Evolutionary conservation across 2,113 vertebrate genomes (phyloP).

Genomic region (Menura novaehollandiae): DNA sequence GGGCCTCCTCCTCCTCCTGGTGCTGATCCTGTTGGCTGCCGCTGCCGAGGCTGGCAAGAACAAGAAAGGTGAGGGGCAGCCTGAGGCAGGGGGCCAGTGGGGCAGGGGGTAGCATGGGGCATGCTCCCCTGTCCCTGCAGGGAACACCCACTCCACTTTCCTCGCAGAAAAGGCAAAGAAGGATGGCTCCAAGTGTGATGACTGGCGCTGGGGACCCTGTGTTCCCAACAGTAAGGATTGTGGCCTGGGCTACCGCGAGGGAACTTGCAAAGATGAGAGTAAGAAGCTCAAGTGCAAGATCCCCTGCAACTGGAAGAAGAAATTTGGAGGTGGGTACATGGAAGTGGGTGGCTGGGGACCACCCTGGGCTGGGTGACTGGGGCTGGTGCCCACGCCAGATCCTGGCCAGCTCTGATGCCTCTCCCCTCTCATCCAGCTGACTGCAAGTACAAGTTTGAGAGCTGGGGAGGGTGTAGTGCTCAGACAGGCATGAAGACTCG

Average conservation of each 20-base stretch:
- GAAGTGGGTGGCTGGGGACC: neutral
- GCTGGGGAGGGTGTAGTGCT: slow-evolving; percentile 85
- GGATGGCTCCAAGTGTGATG: slow-evolving; percentile 75
- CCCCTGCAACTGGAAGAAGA: slow-evolving; percentile 98
- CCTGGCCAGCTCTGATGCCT: neutral
- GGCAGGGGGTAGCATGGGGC: fast-evolving
- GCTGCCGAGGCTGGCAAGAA: slow-evolving; percentile 76
- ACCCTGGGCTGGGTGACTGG: fast-evolving
- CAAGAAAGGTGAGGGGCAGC: slow-evolving; percentile 72
- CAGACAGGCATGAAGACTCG: slow-evolving; percentile 83
- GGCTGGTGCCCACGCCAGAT: fast-evolving
- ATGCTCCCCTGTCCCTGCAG: neutral
- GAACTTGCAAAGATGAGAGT: slow-evolving; percentile 81
- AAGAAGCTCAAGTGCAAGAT: slow-evolving; percentile 87
- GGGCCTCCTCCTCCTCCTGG: slow-evolving; percentile 77
- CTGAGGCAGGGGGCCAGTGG: fast-evolving
- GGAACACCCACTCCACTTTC: neutral
- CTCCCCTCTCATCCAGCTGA: slow-evolving; percentile 74
- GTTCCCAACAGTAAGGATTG: slow-evolving; percentile 86
- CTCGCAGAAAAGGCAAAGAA: slow-evolving; percentile 77
- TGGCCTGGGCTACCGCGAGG: slow-evolving; percentile 84
- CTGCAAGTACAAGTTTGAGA: slow-evolving; percentile 95
- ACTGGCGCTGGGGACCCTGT: slow-evolving; percentile 85
- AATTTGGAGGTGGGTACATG: slow-evolving; percentile 84
- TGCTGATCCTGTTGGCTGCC: slow-evolving; percentile 72